Conservation (phyloP, 2,797 vertebrate genomes). For the Eulemur rubriventer region DNA sequence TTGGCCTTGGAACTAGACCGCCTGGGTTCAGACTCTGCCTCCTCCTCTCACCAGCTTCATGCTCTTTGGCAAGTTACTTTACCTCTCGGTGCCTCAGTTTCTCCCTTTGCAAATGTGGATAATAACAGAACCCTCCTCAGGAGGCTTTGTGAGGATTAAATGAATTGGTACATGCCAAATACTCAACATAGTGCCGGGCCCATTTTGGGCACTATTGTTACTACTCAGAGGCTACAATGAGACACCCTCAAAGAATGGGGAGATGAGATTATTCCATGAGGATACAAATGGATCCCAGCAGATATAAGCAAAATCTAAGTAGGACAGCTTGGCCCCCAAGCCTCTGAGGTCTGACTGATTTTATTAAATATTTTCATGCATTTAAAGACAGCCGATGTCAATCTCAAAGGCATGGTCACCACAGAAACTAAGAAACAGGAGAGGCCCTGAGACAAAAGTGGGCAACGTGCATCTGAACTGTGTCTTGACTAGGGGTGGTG, state of each 20-base stretch:
- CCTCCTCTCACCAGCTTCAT: background rate
- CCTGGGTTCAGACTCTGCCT: background rate
- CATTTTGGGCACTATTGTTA: background rate
- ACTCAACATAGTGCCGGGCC: too few species aligned
- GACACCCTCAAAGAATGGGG: background rate
- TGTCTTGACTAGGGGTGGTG: background rate
- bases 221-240: background rate
- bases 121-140: background rate
- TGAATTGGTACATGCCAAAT: background rate
- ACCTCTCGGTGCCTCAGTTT: background rate
- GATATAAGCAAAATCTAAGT: background rate
- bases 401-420: background rate
- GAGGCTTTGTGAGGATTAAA: background rate
- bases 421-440: background rate
- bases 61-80: background rate
- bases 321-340: background rate
- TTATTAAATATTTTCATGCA: background rate
- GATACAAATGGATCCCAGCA: background rate
- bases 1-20: background rate
- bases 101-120: background rate
- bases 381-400: background rate
- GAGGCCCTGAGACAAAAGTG: background rate
- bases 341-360: background rate
- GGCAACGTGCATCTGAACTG: background rate
- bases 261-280: background rate